Percentiles rank a stretch among this genome's conserved stretches.
Conservation (phyloP, 2,113 vertebrate species). For the Irena cyanogastra region DNA sequence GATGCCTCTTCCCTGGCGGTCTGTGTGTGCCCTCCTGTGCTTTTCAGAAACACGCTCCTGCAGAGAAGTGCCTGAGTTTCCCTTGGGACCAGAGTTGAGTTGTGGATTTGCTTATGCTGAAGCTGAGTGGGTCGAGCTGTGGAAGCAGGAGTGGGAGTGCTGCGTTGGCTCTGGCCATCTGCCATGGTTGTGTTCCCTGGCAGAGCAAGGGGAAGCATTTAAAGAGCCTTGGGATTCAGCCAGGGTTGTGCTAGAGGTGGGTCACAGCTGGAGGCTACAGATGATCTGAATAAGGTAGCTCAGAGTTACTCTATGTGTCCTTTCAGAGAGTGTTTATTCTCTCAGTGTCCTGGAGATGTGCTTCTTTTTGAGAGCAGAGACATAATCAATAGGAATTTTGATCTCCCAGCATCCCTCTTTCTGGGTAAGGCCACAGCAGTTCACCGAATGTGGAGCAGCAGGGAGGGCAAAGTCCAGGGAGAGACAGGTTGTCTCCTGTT, state of each 20-base stretch:
- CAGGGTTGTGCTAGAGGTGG: background rate
- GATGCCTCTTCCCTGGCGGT: background rate
- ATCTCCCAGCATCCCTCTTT: background rate
- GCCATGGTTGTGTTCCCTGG: background rate
- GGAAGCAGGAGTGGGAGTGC: background rate
- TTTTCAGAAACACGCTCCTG: fast-evolving
- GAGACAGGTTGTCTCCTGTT: background rate
- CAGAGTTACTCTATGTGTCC: fast-evolving
- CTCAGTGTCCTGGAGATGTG: fast-evolving
- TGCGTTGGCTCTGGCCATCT: background rate
- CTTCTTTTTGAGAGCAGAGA: background rate
- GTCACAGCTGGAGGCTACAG: background rate
- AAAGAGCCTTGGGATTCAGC: background rate
- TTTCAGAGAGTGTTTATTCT: background rate
- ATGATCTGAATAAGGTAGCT: background rate
- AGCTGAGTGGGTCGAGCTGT: fast-evolving
- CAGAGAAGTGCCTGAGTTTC: fast-evolving
- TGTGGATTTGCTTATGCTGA: background rate
- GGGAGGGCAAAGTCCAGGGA: background rate
- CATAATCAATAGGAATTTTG: background rate
- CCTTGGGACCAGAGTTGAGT: fast-evolving
- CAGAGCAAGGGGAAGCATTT: background rate
- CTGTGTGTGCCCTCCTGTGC: background rate
- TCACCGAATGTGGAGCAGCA: fast-evolving
- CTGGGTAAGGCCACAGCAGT: background rate